These are phyloP conservation scores for Carettochelys insculpta DNA, from an alignment of 2,113 vertebrate genomes.

Conservation along the genomic window DNA sequence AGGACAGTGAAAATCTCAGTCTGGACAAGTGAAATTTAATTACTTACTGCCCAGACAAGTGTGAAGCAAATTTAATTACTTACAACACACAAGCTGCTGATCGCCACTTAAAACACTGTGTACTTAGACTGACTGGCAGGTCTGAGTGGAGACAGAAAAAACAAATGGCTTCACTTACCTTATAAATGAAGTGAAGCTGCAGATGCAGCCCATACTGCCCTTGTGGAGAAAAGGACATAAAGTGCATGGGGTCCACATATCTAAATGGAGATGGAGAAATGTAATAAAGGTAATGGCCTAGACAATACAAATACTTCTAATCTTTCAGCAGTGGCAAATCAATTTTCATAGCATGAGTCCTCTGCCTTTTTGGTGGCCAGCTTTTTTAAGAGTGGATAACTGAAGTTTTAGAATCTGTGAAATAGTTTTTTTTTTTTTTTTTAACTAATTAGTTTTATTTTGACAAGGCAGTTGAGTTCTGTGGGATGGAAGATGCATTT, in stretches of 20 bases:
- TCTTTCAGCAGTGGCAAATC: not conserved
- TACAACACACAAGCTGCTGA: slow-evolving; percentile 53
- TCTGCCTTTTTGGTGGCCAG: rapidly evolving
- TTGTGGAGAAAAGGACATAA: not conserved
- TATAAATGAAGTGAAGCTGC: not conserved
- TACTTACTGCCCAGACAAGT: slow-evolving; percentile 62
- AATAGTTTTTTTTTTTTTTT: not conserved
- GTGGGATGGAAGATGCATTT: not conserved
- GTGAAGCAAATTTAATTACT: slow-evolving; percentile 69
- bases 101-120: slow-evolving; percentile 57
- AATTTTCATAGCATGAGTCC: not conserved
- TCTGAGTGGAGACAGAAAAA: slow-evolving; percentile 23
- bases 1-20: slow-evolving; percentile 44
- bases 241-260: not conserved
- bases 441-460: not conserved
- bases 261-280: slow-evolving; percentile 23
- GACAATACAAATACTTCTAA: not conserved
- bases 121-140: slow-evolving; percentile 38
- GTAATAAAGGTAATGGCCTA: not conserved
- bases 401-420: not conserved
- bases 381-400: not conserved
- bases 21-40: slow-evolving; percentile 67
- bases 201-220: not conserved
- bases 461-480: not conserved
- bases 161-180: not conserved